phyloP scores from a whole-genome alignment of 2,888 invertebrate species.

The Petrolisthes cinctipes region DNA sequence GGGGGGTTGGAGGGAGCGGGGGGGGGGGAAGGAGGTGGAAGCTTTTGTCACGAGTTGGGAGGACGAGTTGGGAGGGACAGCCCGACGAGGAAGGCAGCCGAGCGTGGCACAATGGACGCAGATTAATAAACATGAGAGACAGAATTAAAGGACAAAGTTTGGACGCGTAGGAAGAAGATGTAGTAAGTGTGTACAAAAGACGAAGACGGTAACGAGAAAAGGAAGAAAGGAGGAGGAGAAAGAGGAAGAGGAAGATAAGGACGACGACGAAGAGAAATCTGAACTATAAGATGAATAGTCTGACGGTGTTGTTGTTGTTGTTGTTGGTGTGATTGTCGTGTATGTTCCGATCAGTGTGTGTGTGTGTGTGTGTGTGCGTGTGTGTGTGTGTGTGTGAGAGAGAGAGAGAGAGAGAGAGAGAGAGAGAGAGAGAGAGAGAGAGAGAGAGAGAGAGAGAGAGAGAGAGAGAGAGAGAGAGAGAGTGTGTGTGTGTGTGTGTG shows the following conservation, averaged over 20 bases:
- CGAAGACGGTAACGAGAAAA: background rate
- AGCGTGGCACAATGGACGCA: background rate
- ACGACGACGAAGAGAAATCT: background rate
- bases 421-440: conserved; percentile 16
- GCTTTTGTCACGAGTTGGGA: background rate
- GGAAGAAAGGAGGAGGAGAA: background rate
- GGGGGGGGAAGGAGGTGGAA: background rate
- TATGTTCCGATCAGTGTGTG: too few relatives aligned
- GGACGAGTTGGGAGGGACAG: background rate
- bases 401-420: background rate
- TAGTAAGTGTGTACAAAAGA: background rate
- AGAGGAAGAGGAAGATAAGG: background rate
- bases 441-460: conserved; percentile 15
- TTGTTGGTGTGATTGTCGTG: too few relatives aligned
- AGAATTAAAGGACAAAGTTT: background rate
- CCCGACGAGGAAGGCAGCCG: background rate
- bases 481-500: too few relatives aligned
- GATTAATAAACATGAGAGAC: background rate
- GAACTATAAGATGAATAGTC: too few relatives aligned
- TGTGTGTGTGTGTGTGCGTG: background rate
- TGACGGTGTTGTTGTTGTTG: too few relatives aligned
- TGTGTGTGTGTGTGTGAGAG: background rate
- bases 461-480: conserved; percentile 22
- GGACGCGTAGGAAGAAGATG: background rate
- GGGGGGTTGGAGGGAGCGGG: background rate